Evolutionary conservation across 2,113 vertebrate species (phyloP).

Genomic region (Aldabrachelys gigantea): DNA sequence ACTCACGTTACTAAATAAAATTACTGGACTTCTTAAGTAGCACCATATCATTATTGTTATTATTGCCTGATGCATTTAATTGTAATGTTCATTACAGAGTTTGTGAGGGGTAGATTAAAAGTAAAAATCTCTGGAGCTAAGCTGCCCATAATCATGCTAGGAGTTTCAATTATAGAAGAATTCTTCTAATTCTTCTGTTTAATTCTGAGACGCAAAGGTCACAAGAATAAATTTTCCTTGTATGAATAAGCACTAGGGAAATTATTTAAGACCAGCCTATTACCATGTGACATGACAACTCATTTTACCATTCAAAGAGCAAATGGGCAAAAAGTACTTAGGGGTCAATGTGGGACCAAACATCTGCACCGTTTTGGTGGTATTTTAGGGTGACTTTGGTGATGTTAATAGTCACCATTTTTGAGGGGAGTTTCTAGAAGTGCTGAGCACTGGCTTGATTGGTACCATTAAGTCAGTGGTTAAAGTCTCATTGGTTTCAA

Average conservation of each 20-base stretch:
- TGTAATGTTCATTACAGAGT: constrained; percentile 56
- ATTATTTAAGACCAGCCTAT: constrained; percentile 14
- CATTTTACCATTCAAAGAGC: neutral
- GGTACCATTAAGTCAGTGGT: neutral
- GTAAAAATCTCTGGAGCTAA: constrained; percentile 61
- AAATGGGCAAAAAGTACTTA: neutral
- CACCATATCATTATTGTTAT: constrained; percentile 5
- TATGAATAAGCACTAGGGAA: constrained; percentile 55
- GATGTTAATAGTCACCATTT: neutral
- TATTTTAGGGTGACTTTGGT: neutral
- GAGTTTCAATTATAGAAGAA: constrained; percentile 68
- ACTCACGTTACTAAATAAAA: constrained; percentile 10
- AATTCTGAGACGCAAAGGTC: constrained; percentile 68
- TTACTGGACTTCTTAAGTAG: constrained; percentile 40
- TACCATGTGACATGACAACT: neutral
- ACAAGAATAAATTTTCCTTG: constrained; percentile 43
- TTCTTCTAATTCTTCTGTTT: constrained; percentile 65
- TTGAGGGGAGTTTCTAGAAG: neutral
- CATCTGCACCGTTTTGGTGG: neutral
- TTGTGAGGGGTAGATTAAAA: constrained; percentile 69
- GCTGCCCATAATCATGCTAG: constrained; percentile 50
- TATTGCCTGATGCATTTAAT: constrained; percentile 59
- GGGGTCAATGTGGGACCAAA: neutral
- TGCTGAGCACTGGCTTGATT: neutral
- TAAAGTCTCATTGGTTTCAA: neutral